A percentile compares a stretch with the other conserved stretches of the same genome.
These are phyloP conservation scores for Eira barbara DNA, from an alignment of 2,113 vertebrate species.

Conservation along the genomic window DNA sequence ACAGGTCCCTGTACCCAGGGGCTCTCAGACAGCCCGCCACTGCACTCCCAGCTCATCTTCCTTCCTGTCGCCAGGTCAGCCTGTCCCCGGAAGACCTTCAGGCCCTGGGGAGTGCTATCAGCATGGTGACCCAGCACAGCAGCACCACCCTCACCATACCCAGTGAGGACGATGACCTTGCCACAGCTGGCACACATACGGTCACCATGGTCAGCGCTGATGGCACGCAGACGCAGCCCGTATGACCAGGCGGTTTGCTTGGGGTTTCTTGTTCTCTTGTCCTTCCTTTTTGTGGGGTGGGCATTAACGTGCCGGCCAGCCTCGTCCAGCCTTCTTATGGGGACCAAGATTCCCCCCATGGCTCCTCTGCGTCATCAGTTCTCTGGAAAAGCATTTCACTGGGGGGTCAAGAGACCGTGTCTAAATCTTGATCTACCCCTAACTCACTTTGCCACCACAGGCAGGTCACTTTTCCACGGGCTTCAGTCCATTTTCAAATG, in stretches of 20 bases:
- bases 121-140: conserved; percentile 81
- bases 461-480: not conserved
- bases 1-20: not conserved
- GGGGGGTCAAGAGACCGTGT: not conserved
- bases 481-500: not conserved
- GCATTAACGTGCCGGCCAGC: not conserved
- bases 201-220: conserved; percentile 72
- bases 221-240: conserved; percentile 78
- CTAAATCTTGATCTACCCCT: not conserved
- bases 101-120: conserved; percentile 82
- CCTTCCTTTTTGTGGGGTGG: not conserved
- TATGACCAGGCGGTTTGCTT: conserved; percentile 67
- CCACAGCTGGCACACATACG: conserved; percentile 26
- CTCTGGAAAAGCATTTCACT: not conserved
- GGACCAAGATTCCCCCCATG: not conserved
- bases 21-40: not conserved
- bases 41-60: not conserved
- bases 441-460: not conserved
- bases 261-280: conserved; percentile 50
- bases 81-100: conserved; percentile 83
- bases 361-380: not conserved
- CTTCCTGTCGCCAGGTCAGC: conserved; percentile 74
- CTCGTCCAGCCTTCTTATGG: not conserved
- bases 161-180: conserved; percentile 66
- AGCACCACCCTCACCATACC: conserved; percentile 72